A percentile compares a stretch with the other conserved stretches of the same genome.
Evolutionary conservation across 2,888 invertebrate genomes (phyloP).

Genomic region (Poecilus cupreus): DNA sequence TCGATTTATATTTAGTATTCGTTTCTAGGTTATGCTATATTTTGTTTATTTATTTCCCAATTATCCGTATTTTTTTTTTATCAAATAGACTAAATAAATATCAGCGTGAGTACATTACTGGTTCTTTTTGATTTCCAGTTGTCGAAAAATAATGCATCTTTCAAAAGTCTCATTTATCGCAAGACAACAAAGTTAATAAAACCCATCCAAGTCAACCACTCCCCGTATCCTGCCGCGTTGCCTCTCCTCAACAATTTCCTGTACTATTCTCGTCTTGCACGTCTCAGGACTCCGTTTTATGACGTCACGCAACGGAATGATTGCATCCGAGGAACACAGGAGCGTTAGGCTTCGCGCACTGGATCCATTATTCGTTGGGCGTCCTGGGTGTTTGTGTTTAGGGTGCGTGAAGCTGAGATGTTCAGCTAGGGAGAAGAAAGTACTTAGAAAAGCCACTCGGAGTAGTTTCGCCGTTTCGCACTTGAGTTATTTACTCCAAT

Average conservation of each 20-base stretch:
- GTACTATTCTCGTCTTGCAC: slow-evolving; percentile 46
- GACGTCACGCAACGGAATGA: slow-evolving; percentile 73
- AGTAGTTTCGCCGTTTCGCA: slow-evolving; percentile 11
- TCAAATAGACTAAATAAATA: too few species aligned
- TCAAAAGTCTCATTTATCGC: too few species aligned
- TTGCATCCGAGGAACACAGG: slow-evolving; percentile 68
- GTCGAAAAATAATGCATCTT: too few species aligned
- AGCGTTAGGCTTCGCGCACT: slow-evolving; percentile 24
- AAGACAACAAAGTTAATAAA: too few species aligned
- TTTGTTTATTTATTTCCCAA: too few species aligned
- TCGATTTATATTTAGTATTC: too few species aligned
- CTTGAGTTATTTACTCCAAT: neutral
- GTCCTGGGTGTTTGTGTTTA: neutral
- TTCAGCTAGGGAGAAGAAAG: neutral
- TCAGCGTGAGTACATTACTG: too few species aligned
- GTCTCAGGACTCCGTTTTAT: slow-evolving; percentile 66
- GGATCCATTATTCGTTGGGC: neutral
- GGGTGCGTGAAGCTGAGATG: neutral
- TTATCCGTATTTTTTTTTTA: too few species aligned
- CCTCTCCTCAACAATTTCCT: slow-evolving; percentile 2
- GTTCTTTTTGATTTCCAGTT: too few species aligned
- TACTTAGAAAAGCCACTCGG: neutral
- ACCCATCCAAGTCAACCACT: too few species aligned
- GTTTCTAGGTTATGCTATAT: too few species aligned
- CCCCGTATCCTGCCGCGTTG: neutral